A percentile compares a stretch with the other conserved stretches of the same genome.
Conservation (phyloP, 2,113 vertebrate genomes). For the Triplophysa tibetana region DNA sequence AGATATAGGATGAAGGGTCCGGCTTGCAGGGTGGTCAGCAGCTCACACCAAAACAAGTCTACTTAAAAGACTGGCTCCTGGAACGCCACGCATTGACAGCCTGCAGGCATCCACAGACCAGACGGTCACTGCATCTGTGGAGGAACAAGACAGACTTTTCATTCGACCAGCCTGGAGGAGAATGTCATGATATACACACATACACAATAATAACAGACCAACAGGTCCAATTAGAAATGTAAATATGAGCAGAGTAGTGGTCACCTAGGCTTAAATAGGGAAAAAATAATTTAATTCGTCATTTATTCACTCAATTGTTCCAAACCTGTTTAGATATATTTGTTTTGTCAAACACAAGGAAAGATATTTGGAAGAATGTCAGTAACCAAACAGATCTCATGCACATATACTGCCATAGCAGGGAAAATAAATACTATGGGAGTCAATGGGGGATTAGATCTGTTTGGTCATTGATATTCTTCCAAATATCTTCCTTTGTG, state of each 20-base stretch:
- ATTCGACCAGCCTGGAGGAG: background rate
- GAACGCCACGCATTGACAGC: constrained; percentile 72
- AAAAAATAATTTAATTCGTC: too few relatives aligned
- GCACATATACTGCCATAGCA: too few relatives aligned
- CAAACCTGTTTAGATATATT: too few relatives aligned
- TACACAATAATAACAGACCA: background rate
- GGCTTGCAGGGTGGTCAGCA: constrained; percentile 74
- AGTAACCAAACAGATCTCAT: too few relatives aligned
- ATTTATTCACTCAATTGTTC: too few relatives aligned
- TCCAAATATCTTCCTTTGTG: too few relatives aligned
- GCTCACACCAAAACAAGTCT: constrained; percentile 64
- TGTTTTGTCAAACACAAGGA: too few relatives aligned
- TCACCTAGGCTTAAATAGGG: background rate
- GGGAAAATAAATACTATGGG: too few relatives aligned
- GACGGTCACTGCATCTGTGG: constrained; percentile 89
- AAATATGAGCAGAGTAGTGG: background rate
- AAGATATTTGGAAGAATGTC: too few relatives aligned
- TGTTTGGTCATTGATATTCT: too few relatives aligned
- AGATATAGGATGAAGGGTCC: constrained; percentile 57
- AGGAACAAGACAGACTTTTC: constrained; percentile 15
- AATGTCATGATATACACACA: background rate
- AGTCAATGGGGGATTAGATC: too few relatives aligned
- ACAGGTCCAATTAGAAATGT: background rate
- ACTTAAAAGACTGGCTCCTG: constrained; percentile 66
- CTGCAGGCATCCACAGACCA: constrained; percentile 81